Percentiles rank a stretch among this genome's conserved stretches.
Evolutionary conservation across 2,113 vertebrate species (phyloP).

Genomic region (Paedocypris sp.): DNA sequence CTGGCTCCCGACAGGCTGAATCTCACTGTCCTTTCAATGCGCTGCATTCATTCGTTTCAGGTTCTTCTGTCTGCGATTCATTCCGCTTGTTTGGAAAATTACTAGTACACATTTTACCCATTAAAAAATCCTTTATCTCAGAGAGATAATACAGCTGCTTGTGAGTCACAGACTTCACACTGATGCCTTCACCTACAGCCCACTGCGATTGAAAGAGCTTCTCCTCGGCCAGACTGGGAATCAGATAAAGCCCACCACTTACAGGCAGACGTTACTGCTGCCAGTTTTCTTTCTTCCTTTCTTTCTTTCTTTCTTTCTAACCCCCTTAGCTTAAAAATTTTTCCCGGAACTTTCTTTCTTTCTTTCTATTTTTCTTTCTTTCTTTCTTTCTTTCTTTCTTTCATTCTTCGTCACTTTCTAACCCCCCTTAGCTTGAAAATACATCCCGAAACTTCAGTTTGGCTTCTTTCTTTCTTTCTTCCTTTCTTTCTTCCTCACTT

Average conservation of each 20-base stretch:
- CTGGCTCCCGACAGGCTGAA: constrained; percentile 9
- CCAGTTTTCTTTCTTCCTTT: no score
- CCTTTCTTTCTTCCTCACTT: no score
- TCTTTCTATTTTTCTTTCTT: no score
- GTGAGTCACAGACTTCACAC: constrained; percentile 14
- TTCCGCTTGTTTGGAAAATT: not conserved
- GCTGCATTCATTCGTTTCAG: constrained; percentile 4
- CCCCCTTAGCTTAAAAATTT: not conserved
- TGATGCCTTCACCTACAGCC: not conserved
- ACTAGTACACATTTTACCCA: constrained; percentile 14
- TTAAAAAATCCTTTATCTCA: constrained; percentile 18
- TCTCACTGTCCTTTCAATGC: not conserved
- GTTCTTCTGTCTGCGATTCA: not conserved
- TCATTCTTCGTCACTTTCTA: no score
- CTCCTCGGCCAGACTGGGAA: constrained; percentile 7
- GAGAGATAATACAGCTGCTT: constrained; percentile 18
- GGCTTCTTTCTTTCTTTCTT: no score
- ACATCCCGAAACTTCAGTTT: no score
- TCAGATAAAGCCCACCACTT: constrained; percentile 23
- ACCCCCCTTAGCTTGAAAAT: no score
- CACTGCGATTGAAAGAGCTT: constrained; percentile 4
- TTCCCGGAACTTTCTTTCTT: no score
- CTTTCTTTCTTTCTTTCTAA: not conserved
- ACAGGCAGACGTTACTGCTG: not conserved
- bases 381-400: no score